Evolutionary conservation across 2,113 vertebrate genomes (phyloP).

Genomic region (Axis porcinus): DNA sequence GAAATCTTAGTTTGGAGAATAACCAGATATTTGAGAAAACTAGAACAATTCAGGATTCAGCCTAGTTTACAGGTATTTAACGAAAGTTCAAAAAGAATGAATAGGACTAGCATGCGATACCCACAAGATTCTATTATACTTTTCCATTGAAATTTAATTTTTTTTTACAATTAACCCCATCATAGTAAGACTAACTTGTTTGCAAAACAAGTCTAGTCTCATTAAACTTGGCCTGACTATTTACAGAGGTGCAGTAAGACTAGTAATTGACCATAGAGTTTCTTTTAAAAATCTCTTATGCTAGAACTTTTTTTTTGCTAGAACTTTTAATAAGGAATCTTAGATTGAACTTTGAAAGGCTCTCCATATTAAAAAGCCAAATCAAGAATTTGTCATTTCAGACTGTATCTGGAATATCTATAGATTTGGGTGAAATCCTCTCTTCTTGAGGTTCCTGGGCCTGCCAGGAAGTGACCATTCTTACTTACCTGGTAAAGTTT

Average conservation of each 20-base stretch:
- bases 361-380: not conserved
- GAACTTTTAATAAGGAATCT: not conserved
- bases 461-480: not conserved
- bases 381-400: not conserved
- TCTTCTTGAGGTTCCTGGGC: not conserved
- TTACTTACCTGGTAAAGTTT: not conserved
- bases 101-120: not conserved
- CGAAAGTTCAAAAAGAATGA: not conserved
- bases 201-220: not conserved
- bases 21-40: not conserved
- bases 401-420: not conserved
- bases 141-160: not conserved
- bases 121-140: not conserved
- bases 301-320: not conserved
- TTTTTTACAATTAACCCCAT: not conserved
- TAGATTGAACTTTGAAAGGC: not conserved
- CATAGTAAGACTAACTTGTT: not conserved
- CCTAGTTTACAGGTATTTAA: not conserved
- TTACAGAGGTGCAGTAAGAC: not conserved
- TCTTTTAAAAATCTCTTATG: not conserved
- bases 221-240: not conserved
- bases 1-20: not conserved
- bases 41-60: not conserved
- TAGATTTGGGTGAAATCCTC: not conserved
- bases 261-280: not conserved